Percentiles rank a stretch among this genome's conserved stretches.
Conservation (phyloP, 2,113 vertebrate genomes). For the Xiphias gladius region DNA sequence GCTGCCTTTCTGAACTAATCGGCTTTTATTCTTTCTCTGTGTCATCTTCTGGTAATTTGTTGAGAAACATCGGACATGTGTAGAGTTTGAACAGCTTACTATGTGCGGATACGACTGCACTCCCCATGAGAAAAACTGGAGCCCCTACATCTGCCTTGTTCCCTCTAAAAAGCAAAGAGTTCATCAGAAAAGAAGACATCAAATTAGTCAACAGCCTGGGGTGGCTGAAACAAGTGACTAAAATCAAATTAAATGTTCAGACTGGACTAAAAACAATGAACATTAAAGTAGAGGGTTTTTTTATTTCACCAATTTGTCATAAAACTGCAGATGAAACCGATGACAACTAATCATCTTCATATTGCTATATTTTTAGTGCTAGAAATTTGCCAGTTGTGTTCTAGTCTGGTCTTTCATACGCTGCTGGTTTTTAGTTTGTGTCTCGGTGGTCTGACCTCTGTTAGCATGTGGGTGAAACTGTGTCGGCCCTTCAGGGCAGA, state of each 20-base stretch:
- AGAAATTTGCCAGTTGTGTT: background rate
- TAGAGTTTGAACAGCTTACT: constrained; percentile 82
- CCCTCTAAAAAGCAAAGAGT: constrained; percentile 82
- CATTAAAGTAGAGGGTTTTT: background rate
- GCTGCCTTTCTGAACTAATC: background rate
- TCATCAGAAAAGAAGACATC: constrained; percentile 7
- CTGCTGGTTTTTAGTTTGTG: background rate
- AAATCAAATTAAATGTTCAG: background rate
- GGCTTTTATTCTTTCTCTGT: background rate
- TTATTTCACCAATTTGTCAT: background rate
- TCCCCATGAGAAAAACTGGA: constrained; percentile 94
- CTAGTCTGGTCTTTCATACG: background rate
- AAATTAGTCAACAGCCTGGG: constrained; percentile 4
- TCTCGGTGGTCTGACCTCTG: constrained; percentile 73
- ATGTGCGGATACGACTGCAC: constrained; percentile 89
- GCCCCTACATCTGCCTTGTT: constrained; percentile 88
- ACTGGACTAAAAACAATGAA: background rate
- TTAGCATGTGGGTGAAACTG: constrained; percentile 89
- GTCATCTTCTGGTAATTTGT: background rate
- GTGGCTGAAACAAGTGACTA: background rate
- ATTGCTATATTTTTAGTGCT: background rate
- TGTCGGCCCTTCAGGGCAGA: constrained; percentile 72
- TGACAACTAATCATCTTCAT: background rate
- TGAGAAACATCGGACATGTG: background rate
- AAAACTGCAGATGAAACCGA: background rate